A percentile compares a stretch with the other conserved stretches of the same genome.
Evolutionary conservation across 2,888 invertebrate species (phyloP).

Genomic region (Cerastis rubricosa): DNA sequence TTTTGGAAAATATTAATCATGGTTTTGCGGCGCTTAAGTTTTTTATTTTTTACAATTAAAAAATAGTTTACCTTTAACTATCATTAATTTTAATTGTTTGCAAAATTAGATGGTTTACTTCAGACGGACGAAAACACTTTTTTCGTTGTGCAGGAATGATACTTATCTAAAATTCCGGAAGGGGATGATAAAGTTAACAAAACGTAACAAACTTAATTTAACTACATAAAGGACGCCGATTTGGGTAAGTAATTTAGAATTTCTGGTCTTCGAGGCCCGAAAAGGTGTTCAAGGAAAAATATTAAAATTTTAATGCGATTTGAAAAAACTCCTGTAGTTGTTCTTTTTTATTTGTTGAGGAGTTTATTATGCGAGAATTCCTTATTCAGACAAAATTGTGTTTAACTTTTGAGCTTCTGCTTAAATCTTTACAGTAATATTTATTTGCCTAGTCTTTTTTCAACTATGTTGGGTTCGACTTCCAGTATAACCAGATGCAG

Average conservation of each 20-base stretch:
- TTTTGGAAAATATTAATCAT: neutral
- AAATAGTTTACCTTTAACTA: neutral
- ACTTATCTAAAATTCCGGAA: conserved; percentile 67
- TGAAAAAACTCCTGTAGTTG: conserved; percentile 50
- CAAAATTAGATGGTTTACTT: neutral
- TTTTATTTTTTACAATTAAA: neutral
- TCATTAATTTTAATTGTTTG: neutral
- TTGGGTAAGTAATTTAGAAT: conserved; percentile 53
- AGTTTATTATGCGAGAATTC: neutral
- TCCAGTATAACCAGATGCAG: neutral
- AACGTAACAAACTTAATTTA: conserved; percentile 75
- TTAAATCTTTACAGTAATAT: neutral
- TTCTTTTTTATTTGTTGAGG: conserved; percentile 50
- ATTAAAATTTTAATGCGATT: conserved; percentile 52
- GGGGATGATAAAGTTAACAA: conserved; percentile 71
- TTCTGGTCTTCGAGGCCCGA: conserved; percentile 34
- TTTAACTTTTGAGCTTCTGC: neutral
- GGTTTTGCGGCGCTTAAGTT: neutral
- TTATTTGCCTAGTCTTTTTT: neutral
- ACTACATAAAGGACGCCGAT: conserved; percentile 61
- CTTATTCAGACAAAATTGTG: fast-evolving
- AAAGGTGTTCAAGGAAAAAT: conserved; percentile 38
- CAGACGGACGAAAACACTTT: conserved; percentile 28
- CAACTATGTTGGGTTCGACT: neutral
- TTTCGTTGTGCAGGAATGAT: conserved; percentile 12